Base-by-base conservation (phyloP, 2,113 vertebrate genomes). In the Barnardius zonarius region DNA sequence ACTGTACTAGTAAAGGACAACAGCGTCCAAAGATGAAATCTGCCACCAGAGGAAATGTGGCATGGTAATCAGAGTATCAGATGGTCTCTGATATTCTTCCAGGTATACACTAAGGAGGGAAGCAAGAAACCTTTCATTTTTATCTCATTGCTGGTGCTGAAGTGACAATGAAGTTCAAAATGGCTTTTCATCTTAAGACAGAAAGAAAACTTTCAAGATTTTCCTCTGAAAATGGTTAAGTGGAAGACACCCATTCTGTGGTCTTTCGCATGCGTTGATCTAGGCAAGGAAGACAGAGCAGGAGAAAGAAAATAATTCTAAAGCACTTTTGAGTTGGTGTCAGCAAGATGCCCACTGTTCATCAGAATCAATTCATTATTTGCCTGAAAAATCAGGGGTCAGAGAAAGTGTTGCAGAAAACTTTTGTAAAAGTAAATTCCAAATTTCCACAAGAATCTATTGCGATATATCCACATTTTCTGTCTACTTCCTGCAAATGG, bases 211-310 rank as follows among this genome's bases (percentile, higher is more conserved):
- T 94, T 93, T 90, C 81, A 93, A 94, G 81, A 33, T 75, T 46
- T 62, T 95, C 31, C n/a, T 79, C 77, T 84, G 80, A 90, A 88
- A 84, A 91, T 13, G 86, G 76, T 78, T 77, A 86, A 94, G 85
- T 90, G 73, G 88, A 82, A 78, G 76, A 70, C 39, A 75, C 49
- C 16, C 11, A 48, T 66, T 39, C 51, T 83, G 4, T 39, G 31
- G 43, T 87, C 33, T 70, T 80, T 70, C 27, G 25, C 10, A 55
- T 67, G 64, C 39, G 20, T 31, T 73, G 83, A 68, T 86, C 55
- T 48, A 66, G 61, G 39, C 66, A 83, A 64, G 79, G 86, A 81
- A 72, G 85, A 59, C 19, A 10, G 33, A 67, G 48, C 28, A 54
- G 62, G 41, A 73, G 17, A 35, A 86, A 78, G 57, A 92, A 92